Evolutionary conservation across 2,113 vertebrate species (phyloP), one percentile per base, ranked within the genome.

Genomic region (Guaruba guarouba): DNA sequence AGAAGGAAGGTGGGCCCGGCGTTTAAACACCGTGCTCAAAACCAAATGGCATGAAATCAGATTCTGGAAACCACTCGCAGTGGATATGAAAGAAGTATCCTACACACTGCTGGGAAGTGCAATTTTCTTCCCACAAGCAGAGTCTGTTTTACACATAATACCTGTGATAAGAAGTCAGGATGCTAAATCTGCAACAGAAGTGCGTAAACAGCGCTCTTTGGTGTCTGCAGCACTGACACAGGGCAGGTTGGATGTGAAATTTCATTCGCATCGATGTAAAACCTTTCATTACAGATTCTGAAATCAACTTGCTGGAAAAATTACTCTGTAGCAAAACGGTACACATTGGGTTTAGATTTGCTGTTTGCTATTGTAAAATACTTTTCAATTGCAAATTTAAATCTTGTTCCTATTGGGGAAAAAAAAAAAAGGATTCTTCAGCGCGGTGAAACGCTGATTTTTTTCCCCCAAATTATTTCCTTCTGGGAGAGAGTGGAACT

Each of bases 171-270:
- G 83, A 81, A 88, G 88, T 46, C 54, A 75, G 37, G 68, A 90
- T 17, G 48, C 64, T 62, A 70, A 88, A 95, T 59, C 88, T 96
- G 92, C n/a, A 46, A 82, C 64, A 43, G 68, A 91, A 75, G 69
- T 48, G 80, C 23, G 43, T 75, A 91, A 96, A 84, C 61, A 78
- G 69, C 23, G 37, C 57, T 63, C 81, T 86, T 69, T 82, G 73
- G 54, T 86, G 83, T 39, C 27, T 3, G 4, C 6, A 81, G 83
- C 51, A 33, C 64, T 83, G 64, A 77, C 41, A 77, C 18, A 31
- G 55, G 68, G 59, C 73, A 92, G 66, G 27, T 3, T 83, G 46
- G 80, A 82, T 48, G 33, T 33, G 62, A 71, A 82, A 73, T 85
- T 76, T 76, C 43, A 82, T 93, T 88, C 57, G 46, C 33, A 24